Conservation (phyloP, 2,113 vertebrate species). For the Rhea americana region DNA sequence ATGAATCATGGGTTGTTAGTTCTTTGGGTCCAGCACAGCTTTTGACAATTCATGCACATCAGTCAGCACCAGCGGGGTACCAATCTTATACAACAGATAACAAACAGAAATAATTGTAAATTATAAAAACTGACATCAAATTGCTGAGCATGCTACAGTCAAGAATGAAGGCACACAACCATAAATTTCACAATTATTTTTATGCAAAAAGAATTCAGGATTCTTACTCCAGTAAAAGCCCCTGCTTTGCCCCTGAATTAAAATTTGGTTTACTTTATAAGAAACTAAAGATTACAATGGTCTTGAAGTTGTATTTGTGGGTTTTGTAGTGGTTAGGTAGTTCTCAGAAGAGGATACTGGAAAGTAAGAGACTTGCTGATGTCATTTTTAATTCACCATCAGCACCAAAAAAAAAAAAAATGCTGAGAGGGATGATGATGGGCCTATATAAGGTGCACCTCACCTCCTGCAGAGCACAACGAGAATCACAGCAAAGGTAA, state of each 20-base stretch:
- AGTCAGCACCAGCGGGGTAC: background rate
- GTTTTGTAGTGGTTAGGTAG: conserved; percentile 73
- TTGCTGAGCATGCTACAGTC: background rate
- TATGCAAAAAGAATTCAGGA: background rate
- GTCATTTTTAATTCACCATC: conserved; percentile 67
- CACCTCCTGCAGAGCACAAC: conserved; percentile 34
- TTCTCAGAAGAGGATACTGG: conserved; percentile 80
- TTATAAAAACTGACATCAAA: background rate
- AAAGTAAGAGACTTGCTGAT: conserved; percentile 80
- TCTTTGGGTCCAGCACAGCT: background rate
- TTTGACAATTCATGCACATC: background rate
- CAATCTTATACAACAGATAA: background rate
- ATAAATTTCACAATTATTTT: background rate
- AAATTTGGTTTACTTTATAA: conserved; percentile 35
- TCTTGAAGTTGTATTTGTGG: conserved; percentile 65
- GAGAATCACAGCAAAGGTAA: conserved; percentile 66
- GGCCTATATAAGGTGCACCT: conserved; percentile 74
- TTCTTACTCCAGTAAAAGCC: background rate
- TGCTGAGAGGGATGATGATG: conserved; percentile 19
- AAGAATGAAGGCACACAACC: background rate
- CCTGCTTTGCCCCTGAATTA: background rate
- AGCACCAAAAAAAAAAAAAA: background rate
- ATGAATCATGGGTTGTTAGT: background rate
- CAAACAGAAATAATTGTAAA: background rate
- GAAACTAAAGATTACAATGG: conserved; percentile 46